A percentile compares a stretch with the other conserved stretches of the same genome.
These are phyloP conservation scores for Perognathus longimembris DNA, from an alignment of 2,113 vertebrate species.

Conservation along the genomic window DNA sequence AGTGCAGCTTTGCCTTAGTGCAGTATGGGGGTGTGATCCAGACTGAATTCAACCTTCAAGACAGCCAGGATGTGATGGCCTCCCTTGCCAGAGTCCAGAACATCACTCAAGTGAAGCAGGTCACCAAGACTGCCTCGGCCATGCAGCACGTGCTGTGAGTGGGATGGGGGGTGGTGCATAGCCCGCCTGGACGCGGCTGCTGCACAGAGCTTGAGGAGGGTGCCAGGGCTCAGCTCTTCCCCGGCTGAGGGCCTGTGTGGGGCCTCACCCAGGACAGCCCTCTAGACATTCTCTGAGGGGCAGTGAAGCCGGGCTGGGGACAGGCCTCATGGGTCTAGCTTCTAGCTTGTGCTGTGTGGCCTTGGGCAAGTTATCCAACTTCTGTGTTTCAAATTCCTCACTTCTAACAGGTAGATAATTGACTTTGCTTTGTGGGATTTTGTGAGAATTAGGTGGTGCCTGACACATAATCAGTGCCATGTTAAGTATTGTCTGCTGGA, in stretches of 20 bases:
- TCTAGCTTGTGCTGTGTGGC: neutral
- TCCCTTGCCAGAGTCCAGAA: conserved; percentile 81
- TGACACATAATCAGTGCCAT: neutral
- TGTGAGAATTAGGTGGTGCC: neutral
- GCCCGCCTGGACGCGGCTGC: no score
- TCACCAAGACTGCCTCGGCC: conserved; percentile 89
- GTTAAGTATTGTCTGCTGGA: neutral
- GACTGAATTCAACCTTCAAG: conserved; percentile 86
- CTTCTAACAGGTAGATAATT: neutral
- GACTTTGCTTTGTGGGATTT: neutral
- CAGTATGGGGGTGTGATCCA: conserved; percentile 84
- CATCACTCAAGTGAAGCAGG: conserved; percentile 80
- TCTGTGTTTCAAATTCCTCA: neutral
- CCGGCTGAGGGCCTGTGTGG: neutral
- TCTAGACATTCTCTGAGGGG: neutral
- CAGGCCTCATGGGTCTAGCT: neutral
- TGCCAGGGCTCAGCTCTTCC: neutral
- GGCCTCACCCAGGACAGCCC: neutral
- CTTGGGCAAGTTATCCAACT: neutral
- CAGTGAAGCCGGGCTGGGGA: neutral
- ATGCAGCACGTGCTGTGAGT: conserved; percentile 90
- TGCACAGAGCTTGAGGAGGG: neutral
- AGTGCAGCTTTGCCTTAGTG: conserved; percentile 90
- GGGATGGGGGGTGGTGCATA: no score
- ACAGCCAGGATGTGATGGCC: conserved; percentile 71